Percentiles rank a stretch among this genome's conserved stretches.
phyloP scores from a whole-genome alignment of 1,140 invertebrate genomes.

The Vollenhovia emeryi region DNA sequence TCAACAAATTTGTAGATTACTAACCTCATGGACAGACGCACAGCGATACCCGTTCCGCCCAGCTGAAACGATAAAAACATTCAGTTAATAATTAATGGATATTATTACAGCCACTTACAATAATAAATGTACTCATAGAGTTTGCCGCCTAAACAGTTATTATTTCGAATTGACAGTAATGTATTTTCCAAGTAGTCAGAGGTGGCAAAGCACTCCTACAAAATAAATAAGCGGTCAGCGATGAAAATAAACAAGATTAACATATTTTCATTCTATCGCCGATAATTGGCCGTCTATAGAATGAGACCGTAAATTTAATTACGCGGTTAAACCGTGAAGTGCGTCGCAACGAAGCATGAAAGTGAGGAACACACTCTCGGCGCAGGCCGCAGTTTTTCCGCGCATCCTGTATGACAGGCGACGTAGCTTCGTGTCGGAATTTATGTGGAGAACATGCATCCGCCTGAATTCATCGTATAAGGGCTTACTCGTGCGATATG shows the following conservation, averaged over 20 bases:
- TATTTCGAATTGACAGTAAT: not conserved
- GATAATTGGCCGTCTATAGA: slow-evolving; percentile 34
- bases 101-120: not conserved
- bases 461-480: slow-evolving; percentile 73
- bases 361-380: slow-evolving; percentile 71
- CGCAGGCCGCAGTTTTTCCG: slow-evolving; percentile 67
- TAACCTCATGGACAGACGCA: not conserved
- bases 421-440: slow-evolving; percentile 76
- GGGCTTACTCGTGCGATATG: slow-evolving; percentile 53
- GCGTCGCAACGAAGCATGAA: slow-evolving; percentile 61
- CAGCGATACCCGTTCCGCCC: not conserved
- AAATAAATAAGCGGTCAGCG: not conserved
- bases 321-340: slow-evolving; percentile 21
- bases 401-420: slow-evolving; percentile 73
- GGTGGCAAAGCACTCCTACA: not conserved
- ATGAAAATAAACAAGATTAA: slow-evolving; percentile 31
- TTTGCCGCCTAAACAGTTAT: slow-evolving; percentile 19
- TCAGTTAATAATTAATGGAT: slow-evolving; percentile 30
- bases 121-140: slow-evolving; percentile 22
- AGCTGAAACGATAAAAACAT: slow-evolving; percentile 36
- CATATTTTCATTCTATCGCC: not conserved
- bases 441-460: slow-evolving; percentile 77
- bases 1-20: not conserved
- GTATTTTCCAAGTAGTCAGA: slow-evolving; percentile 4
- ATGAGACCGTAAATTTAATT: slow-evolving; percentile 53